A percentile compares a stretch with the other conserved stretches of the same genome.
These are phyloP conservation scores for Panagrolaimus sp. DNA, from an alignment of 1,140 invertebrate genomes.

Conservation along the genomic window DNA sequence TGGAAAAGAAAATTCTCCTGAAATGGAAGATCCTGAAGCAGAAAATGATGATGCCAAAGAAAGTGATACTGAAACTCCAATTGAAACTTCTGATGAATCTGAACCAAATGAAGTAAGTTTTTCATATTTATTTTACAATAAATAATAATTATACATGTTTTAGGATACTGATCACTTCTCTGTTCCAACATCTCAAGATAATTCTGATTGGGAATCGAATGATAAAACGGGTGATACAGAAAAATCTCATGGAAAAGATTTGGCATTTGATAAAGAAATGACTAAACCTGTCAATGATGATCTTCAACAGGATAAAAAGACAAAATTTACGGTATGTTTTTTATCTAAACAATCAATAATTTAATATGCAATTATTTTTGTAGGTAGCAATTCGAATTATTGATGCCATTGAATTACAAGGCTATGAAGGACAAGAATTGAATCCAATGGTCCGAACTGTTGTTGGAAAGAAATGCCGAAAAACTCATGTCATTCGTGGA, in stretches of 20 bases:
- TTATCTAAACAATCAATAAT: not conserved
- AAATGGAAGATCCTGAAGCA: not conserved
- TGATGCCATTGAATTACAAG: constrained; percentile 33
- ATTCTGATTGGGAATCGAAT: constrained; percentile 24
- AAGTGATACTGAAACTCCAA: constrained; percentile 21
- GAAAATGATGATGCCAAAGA: not conserved
- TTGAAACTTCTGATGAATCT: constrained; percentile 24
- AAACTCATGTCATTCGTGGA: constrained; percentile 17
- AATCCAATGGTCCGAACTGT: constrained; percentile 23
- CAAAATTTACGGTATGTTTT: constrained; percentile 17
- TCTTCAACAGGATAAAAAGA: constrained; percentile 16
- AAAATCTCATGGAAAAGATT: constrained; percentile 4
- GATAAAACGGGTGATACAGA: not conserved
- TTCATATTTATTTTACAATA: not conserved
- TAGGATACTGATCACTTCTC: constrained; percentile 2
- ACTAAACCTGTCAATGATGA: constrained; percentile 1
- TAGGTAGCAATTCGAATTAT: constrained; percentile 21
- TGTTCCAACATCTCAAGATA: not conserved
- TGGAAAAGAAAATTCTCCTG: not conserved
- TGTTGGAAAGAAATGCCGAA: constrained; percentile 22
- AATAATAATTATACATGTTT: not conserved
- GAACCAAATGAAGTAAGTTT: constrained; percentile 13
- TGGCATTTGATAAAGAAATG: not conserved
- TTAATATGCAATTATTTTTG: not conserved
- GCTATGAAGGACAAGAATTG: constrained; percentile 18